Percentiles rank a stretch among this genome's conserved stretches.
phyloP scores from a whole-genome alignment of 2,113 vertebrate genomes.

The Ictalurus punctatus region DNA sequence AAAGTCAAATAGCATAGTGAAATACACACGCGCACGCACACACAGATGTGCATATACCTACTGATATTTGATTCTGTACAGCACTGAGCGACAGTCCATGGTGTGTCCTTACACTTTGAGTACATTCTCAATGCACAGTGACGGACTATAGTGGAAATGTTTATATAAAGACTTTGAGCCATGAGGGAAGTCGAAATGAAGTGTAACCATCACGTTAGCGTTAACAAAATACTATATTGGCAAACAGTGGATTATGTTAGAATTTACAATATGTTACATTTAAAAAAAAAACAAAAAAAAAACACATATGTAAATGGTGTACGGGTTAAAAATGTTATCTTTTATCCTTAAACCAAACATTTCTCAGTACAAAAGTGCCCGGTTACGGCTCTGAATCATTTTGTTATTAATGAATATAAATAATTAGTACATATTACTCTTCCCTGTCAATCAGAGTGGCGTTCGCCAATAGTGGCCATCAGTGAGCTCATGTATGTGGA shows the following conservation, averaged over 20 bases:
- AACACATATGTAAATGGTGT: background rate
- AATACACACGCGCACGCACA: background rate
- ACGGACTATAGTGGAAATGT: background rate
- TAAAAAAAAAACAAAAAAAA: background rate
- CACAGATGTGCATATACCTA: background rate
- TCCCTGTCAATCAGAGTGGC: background rate
- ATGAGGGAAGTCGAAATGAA: background rate
- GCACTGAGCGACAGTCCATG: background rate
- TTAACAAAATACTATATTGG: background rate
- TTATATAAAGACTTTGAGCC: background rate
- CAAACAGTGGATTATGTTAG: background rate
- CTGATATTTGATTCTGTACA: background rate
- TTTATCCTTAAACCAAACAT: background rate
- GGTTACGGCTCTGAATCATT: background rate
- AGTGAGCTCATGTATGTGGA: background rate
- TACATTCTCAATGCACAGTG: background rate
- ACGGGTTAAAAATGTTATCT: background rate
- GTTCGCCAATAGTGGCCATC: background rate
- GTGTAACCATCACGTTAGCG: background rate
- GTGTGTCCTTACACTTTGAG: background rate
- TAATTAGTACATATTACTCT: accelerated
- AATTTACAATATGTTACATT: background rate
- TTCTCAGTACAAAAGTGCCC: background rate
- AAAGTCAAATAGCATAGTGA: slow-evolving; percentile 57
- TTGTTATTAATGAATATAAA: background rate